phyloP scores from a whole-genome alignment of 1,140 invertebrate species.

The Drosophila albomicans region DNA sequence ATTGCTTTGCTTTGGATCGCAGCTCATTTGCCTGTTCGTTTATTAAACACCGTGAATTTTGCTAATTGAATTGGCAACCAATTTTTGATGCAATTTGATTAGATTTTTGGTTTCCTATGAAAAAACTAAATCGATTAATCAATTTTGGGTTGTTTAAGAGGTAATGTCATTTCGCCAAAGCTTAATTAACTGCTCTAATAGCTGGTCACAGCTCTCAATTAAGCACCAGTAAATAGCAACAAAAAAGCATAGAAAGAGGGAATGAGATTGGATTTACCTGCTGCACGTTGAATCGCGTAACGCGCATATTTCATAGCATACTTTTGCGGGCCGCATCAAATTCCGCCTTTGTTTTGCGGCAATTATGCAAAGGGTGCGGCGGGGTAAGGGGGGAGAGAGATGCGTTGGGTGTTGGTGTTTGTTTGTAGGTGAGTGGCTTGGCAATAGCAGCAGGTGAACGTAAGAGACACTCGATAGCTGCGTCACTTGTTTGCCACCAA shows the following conservation, averaged over 20 bases:
- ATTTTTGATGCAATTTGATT: constrained; percentile 21
- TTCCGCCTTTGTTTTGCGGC: constrained; percentile 40
- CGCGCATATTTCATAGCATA: constrained; percentile 44
- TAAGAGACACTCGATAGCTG: constrained; percentile 29
- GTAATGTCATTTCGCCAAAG: constrained; percentile 14
- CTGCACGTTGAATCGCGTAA: constrained; percentile 29
- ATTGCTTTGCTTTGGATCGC: background rate
- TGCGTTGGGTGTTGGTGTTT: too few species aligned
- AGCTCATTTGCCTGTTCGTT: background rate
- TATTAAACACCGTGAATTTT: constrained; percentile 28
- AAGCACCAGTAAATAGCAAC: background rate
- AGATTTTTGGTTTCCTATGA: constrained; percentile 23
- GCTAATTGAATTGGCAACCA: constrained; percentile 44
- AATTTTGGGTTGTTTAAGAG: constrained; percentile 15
- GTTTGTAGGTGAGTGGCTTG: background rate
- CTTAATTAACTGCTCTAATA: constrained; percentile 60
- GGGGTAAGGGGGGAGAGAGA: background rate
- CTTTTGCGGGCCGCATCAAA: constrained; percentile 43
- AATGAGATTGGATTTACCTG: background rate
- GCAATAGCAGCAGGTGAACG: background rate
- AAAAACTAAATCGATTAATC: constrained; percentile 11
- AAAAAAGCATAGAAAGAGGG: background rate
- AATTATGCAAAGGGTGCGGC: constrained; percentile 39
- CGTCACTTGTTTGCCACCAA: constrained; percentile 42
- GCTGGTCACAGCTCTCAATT: constrained; percentile 46